phyloP scores from a whole-genome alignment of 2,113 vertebrate genomes.

The Lutjanus erythropterus region DNA sequence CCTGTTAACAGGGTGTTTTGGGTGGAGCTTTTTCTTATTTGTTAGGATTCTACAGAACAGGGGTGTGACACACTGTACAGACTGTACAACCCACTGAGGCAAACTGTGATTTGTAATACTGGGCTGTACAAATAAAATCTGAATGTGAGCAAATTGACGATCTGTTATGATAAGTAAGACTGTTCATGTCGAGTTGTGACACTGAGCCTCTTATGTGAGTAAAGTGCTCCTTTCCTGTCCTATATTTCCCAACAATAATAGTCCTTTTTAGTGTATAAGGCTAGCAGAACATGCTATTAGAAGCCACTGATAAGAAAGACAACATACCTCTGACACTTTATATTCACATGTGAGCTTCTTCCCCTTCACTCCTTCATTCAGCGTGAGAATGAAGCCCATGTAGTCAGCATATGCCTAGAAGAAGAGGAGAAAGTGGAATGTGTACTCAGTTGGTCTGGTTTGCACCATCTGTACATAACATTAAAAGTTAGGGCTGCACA shows the following conservation, averaged over 20 bases:
- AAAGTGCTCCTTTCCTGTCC: neutral
- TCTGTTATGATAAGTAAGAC: neutral
- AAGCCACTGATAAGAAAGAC: neutral
- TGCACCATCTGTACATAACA: neutral
- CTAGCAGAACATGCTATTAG: neutral
- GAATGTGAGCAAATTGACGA: neutral
- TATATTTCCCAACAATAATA: neutral
- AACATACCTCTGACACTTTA: conserved; percentile 92
- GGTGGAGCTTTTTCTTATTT: too few relatives aligned
- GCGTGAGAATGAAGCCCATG: conserved; percentile 94
- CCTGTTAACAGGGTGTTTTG: too few relatives aligned
- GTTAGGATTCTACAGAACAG: too few relatives aligned
- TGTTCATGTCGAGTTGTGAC: neutral
- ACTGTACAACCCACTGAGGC: too few relatives aligned
- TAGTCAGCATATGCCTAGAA: conserved; percentile 94
- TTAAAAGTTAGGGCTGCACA: too few relatives aligned
- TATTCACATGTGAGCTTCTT: conserved; percentile 94
- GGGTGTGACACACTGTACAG: too few relatives aligned
- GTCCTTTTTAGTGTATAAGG: neutral
- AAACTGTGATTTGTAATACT: too few relatives aligned
- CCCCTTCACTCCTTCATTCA: conserved; percentile 94
- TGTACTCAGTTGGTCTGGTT: neutral
- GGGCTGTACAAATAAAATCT: too few relatives aligned
- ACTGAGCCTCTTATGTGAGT: neutral
- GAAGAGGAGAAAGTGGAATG: neutral